Conservation (phyloP, 2,797 vertebrate genomes). For the Simalia tracyae region DNA sequence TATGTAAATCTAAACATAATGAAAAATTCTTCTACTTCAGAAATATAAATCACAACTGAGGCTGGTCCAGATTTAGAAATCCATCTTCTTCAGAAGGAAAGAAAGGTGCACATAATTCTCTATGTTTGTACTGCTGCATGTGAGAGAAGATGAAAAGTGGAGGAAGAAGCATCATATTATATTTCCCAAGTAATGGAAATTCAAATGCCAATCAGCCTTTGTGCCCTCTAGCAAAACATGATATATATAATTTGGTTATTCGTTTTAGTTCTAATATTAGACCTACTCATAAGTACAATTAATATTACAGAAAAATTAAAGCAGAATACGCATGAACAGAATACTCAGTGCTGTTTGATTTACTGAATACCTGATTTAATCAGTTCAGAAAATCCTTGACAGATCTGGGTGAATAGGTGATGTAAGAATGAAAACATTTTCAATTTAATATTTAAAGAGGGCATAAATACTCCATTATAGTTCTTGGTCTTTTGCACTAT, state of each 20-base stretch:
- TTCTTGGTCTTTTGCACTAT: background rate
- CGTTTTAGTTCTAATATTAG: background rate
- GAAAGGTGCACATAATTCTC: background rate
- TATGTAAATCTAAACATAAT: background rate
- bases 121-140: background rate
- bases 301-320: background rate
- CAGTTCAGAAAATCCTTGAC: conserved; percentile 1
- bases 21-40: background rate
- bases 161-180: background rate
- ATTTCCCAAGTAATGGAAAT: background rate
- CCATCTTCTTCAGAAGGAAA: background rate
- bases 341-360: background rate
- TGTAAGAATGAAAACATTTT: background rate
- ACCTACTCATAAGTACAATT: background rate
- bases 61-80: background rate
- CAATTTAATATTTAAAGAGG: conserved; percentile 28
- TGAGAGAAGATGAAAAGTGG: background rate
- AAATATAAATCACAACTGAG: background rate
- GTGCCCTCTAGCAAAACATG: background rate
- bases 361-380: conserved; percentile 1
- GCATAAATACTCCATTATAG: conserved; percentile 13
- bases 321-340: background rate
- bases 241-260: background rate
- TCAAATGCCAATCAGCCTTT: background rate
- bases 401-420: conserved; percentile 1